Percentiles rank a stretch among this genome's conserved stretches.
Conservation (phyloP, 2,888 invertebrate genomes). For the Congeria kusceri region DNA sequence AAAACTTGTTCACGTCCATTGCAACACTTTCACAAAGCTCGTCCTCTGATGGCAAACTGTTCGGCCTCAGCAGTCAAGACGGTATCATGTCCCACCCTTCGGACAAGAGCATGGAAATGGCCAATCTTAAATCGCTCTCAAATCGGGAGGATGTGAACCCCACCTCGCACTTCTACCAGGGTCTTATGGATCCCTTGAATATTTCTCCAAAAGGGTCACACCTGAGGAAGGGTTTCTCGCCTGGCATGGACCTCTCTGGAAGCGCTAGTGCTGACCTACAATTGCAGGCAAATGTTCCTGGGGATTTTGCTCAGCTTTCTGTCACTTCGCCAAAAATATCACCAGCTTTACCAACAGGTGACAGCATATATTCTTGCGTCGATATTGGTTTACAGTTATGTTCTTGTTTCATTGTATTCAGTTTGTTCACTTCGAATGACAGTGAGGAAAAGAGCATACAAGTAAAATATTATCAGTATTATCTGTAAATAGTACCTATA, state of each 20-base stretch:
- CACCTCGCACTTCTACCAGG: slow-evolving; percentile 47
- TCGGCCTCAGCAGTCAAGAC: slow-evolving; percentile 26
- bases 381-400: too few relatives aligned
- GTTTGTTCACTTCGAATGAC: too few relatives aligned
- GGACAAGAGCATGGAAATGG: slow-evolving; percentile 38
- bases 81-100: slow-evolving; percentile 13
- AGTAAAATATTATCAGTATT: neutral
- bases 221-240: slow-evolving; percentile 13
- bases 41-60: slow-evolving; percentile 20
- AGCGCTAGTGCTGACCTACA: slow-evolving; percentile 30
- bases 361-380: too few relatives aligned
- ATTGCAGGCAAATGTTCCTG: neutral
- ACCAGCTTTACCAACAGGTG: slow-evolving; percentile 28
- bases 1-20: slow-evolving; percentile 35
- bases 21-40: slow-evolving; percentile 15
- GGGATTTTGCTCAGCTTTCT: slow-evolving; percentile 14
- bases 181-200: slow-evolving; percentile 46
- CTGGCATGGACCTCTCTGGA: slow-evolving; percentile 21
- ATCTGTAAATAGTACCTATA: neutral
- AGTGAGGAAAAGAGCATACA: neutral
- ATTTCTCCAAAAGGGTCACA: slow-evolving; percentile 50
- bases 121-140: slow-evolving; percentile 23
- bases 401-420: too few relatives aligned
- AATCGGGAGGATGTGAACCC: slow-evolving; percentile 22
- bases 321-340: slow-evolving; percentile 34